Base-by-base conservation (phyloP, 1,140 invertebrate species). In the Helicorthomorpha holstii region DNA sequence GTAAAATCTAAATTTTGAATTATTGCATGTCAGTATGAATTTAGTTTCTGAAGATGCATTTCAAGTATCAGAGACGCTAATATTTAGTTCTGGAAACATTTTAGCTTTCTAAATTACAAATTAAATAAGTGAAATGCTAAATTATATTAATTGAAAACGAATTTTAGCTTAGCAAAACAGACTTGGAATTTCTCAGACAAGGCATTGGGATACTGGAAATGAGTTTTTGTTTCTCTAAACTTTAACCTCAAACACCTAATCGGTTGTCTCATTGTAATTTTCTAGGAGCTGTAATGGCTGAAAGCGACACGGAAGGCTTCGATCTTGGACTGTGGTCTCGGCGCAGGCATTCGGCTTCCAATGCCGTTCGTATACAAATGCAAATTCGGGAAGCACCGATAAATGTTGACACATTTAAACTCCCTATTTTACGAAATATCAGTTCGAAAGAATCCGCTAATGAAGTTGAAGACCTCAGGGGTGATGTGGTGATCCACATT, bases 321-420 rank as follows among this genome's bases (percentile, higher is more conserved):
- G 22, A 4, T 4, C 16, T n/a, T 3, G 3, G 2, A 2, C 10
- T 7, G 3, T 45, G 50, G 50, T 21, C 3, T 7, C 38, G 43
- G 19, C 12, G 48, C 4, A 3, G 50, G n/a, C 26, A 43, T 14
- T 26, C 38, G 4, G 50, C 50, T 26, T 26, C 50, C 3, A 34
- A 7, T 7, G 16, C 7, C 16, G 48, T 41, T 46, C 34, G 50
- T 3, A 21, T 51, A 3, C 38, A 51, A 34, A 25, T 27, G 66
- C 7, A 34, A 16, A 7, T 34, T 7, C 7, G 29, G 29, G 29
- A 34, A 34, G 16, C 7, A 16, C 29, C 29, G 16, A 7, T 7
- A 7, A 4, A 4, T 7, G 21, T 19, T 25, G 25, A 46, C 19
- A 25, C 12, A 22, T 12, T 7, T 7, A 12, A 7, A 7, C 44